Base-by-base conservation (phyloP, 2,888 invertebrate species). In the Adineta ricciae region DNA sequence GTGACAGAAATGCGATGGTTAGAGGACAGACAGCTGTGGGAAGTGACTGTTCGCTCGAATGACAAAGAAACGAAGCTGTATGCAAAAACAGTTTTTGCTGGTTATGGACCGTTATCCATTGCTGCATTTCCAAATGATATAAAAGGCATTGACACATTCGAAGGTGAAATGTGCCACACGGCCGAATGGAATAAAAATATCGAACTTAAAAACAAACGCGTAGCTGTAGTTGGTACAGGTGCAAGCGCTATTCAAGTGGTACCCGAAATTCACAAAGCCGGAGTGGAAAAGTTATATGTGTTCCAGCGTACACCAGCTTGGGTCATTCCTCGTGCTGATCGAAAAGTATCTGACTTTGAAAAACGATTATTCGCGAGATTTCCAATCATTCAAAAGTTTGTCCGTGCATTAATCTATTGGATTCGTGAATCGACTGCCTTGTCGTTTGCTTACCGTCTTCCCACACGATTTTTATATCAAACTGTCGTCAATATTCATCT, bases 231-330 rank as follows among this genome's bases (percentile, higher is more conserved):
- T 36, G 73, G 73, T 0, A 78, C 73, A 7, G 73, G 73, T 41
- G 73, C 73, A 8, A 78, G 73, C 41, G 36, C 73, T 41, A 78
- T 78, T 41, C 73, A 78, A 78, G 9, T 14, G 2, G 73, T 78
- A 21, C 73, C 73, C 0, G 73, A 78, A 78, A 21, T 78, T 24
- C 73, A 78, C 21, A 78, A 78, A 24, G 2, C 8, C 9, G 64
- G 32, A 32, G 73, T 78, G 1, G 24, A 21, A 78, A 38, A 78
- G 9, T 38, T 78, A n/a, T 9, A 24, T 38, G 41, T 78, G 2
- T 78, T 78, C 41, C 73, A 78, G 41, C 73, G 73, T n/a, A 78
- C 73, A 41, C 73, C 73, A 41, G 11, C 24, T 24, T 78, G 73
- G 73, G 8, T 78, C 9, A n/a, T 78, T 24, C 73, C 73, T 4